Percentiles rank a stretch among this genome's conserved stretches.
These are phyloP conservation scores for Danio choprae DNA, from an alignment of 2,797 vertebrate species.

Conservation along the genomic window DNA sequence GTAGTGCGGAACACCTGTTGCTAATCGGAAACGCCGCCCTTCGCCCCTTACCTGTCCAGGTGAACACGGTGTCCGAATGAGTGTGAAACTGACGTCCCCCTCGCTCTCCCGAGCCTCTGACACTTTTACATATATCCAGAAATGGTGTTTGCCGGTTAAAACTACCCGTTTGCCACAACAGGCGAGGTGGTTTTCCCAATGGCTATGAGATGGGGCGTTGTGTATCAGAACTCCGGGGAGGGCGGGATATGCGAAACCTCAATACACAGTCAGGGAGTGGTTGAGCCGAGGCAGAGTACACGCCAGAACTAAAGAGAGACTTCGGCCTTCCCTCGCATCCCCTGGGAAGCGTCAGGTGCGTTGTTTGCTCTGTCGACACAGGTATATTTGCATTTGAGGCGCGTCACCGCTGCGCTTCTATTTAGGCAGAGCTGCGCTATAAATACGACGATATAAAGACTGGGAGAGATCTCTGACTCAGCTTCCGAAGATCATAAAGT, in stretches of 20 bases:
- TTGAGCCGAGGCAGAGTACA: neutral
- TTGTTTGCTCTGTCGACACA: conserved; percentile 27
- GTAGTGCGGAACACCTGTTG: conserved; percentile 4
- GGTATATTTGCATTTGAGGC: conserved; percentile 33
- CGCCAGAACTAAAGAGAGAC: neutral
- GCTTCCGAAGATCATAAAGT: neutral
- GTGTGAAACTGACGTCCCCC: conserved; percentile 8
- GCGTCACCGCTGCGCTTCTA: conserved; percentile 8
- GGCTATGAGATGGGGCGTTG: conserved; percentile 23
- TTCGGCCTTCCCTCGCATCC: conserved; percentile 11
- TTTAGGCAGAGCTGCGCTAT: conserved; percentile 14
- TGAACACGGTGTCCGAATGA: conserved; percentile 24
- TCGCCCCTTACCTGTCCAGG: conserved; percentile 50
- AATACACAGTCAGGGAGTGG: conserved; percentile 40
- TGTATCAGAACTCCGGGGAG: conserved; percentile 19
- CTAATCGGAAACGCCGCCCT: conserved; percentile 10
- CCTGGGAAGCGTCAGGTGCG: conserved; percentile 30
- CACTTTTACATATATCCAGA: conserved; percentile 43
- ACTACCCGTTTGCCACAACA: conserved; percentile 18
- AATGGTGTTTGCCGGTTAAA: neutral
- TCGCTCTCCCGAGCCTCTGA: conserved; percentile 15
- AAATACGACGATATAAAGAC: neutral
- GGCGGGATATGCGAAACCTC: conserved; percentile 43
- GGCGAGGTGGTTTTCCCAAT: conserved; percentile 33
- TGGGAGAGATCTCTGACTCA: neutral